Evolutionary conservation across 1,140 invertebrate genomes (phyloP), one percentile per base, ranked within the genome.

Genomic region (Ceratoteleas bidentatus): DNA sequence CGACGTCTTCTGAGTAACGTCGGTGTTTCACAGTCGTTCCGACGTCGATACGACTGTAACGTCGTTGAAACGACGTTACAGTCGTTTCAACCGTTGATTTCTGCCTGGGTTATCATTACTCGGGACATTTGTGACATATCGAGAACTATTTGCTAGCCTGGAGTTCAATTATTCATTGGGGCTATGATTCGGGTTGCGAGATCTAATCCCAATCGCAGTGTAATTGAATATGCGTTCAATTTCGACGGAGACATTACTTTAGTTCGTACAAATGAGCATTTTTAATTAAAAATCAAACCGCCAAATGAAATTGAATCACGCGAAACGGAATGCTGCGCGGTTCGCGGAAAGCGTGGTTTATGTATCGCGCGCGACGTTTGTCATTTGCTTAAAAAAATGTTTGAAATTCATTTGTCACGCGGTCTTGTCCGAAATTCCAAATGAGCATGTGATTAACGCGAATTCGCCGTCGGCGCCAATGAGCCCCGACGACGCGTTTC

Each of bases 141-240:
- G 13, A 2, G 24, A 57, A 14, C 13, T 56, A 47, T 43, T 62
- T 52, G 53, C 47, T 57, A 49, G 50, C 13, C 36, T 36, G 47
- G 33, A 24, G 11, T 61, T 60, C 43, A 60, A 53, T 60, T 70
- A 70, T 69, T 69, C 54, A 56, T 57, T 36, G 13, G 38, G 6
- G 10, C 32, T 54, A 66, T 68, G 57, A 11, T 38, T 53, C 14
- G 15, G 24, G 14, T 47, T 45, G 11, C 34, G 40, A 56, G n/a
- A 68, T 68, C 64, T 56, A 68, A 68, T 56, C 53, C 47, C 53
- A 54, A 54, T 62, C 60, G 33, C 49, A 15, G 13, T 53, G 49
- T 64, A 66, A 66, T 69, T 58, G 34, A 69, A 69, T 50, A 60
- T 52, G 33, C 52, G 40, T 69, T 69, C 58, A 69, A 69, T 69